Conservation (phyloP, 2,797 vertebrate genomes). For the Numenius phaeopus region DNA sequence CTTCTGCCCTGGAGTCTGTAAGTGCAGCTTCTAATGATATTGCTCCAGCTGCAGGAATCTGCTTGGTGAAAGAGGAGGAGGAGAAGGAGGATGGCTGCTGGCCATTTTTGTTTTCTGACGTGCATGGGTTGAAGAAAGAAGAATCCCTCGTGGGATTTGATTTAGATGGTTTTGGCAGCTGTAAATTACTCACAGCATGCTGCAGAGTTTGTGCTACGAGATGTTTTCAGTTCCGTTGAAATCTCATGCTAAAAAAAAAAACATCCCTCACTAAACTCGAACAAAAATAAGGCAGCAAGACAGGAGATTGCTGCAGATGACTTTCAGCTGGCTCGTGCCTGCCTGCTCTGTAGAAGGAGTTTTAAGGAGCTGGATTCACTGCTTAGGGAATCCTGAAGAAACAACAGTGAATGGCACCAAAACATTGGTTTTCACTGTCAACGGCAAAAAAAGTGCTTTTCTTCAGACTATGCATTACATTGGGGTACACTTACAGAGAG, state of each 20-base stretch:
- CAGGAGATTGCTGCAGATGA: slow-evolving; percentile 32
- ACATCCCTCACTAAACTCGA: neutral
- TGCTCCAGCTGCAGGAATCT: slow-evolving; percentile 66
- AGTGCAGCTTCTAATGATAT: slow-evolving; percentile 13
- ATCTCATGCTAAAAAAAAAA: slow-evolving; percentile 49
- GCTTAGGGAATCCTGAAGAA: neutral
- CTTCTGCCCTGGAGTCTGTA: neutral
- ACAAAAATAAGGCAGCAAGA: slow-evolving; percentile 26
- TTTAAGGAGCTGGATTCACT: neutral
- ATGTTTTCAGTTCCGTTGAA: slow-evolving; percentile 69
- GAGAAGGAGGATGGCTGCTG: slow-evolving; percentile 46
- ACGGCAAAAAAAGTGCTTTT: neutral
- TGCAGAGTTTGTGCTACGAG: slow-evolving; percentile 48
- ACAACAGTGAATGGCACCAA: neutral
- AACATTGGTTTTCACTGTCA: neutral
- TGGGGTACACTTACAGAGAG: neutral
- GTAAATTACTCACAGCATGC: slow-evolving; percentile 72
- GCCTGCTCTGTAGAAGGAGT: neutral
- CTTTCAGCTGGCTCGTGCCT: slow-evolving; percentile 49
- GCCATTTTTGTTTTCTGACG: slow-evolving; percentile 65
- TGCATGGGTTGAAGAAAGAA: slow-evolving; percentile 62
- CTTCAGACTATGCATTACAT: neutral
- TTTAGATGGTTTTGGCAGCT: slow-evolving; percentile 75
- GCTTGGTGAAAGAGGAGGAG: slow-evolving; percentile 15
- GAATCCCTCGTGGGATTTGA: slow-evolving; percentile 52